These are phyloP conservation scores for Taphrorychus bicolor DNA, from an alignment of 2,888 invertebrate species.

Conservation along the genomic window DNA sequence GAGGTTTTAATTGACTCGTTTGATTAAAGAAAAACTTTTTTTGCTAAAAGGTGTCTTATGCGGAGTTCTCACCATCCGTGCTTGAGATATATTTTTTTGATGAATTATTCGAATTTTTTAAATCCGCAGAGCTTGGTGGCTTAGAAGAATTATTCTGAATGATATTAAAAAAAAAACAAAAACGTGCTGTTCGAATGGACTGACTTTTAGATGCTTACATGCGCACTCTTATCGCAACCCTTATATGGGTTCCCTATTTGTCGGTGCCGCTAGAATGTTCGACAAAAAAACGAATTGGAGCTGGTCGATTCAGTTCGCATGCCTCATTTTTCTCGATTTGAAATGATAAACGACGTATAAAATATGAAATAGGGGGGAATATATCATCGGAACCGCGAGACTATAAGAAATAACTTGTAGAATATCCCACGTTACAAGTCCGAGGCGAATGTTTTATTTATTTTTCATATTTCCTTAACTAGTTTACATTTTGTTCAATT, in stretches of 20 bases:
- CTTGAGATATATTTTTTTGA: too few relatives aligned
- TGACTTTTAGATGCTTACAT: too few relatives aligned
- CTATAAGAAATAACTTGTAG: conserved; percentile 31
- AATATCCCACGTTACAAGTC: conserved; percentile 49
- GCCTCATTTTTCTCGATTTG: conserved; percentile 34
- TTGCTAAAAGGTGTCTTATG: too few relatives aligned
- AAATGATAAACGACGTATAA: conserved; percentile 43
- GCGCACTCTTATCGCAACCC: background rate
- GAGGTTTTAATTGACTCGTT: too few relatives aligned
- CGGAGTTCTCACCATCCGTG: too few relatives aligned
- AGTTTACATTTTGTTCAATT: conserved; percentile 44
- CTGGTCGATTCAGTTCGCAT: conserved; percentile 25
- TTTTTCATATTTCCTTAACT: conserved; percentile 47
- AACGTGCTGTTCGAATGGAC: too few relatives aligned
- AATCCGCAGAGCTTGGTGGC: too few relatives aligned
- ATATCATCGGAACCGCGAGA: conserved; percentile 25
- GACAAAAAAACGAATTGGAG: conserved; percentile 26
- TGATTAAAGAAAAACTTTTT: too few relatives aligned
- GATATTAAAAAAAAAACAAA: too few relatives aligned
- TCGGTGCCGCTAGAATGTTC: background rate
- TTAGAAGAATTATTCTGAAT: too few relatives aligned
- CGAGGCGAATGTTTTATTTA: conserved; percentile 46
- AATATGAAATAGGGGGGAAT: conserved; percentile 41
- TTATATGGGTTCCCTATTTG: conserved; percentile 1
- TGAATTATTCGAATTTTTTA: too few relatives aligned